phyloP scores from a whole-genome alignment of 2,113 vertebrate species.

The Rhinichthys klamathensis region DNA sequence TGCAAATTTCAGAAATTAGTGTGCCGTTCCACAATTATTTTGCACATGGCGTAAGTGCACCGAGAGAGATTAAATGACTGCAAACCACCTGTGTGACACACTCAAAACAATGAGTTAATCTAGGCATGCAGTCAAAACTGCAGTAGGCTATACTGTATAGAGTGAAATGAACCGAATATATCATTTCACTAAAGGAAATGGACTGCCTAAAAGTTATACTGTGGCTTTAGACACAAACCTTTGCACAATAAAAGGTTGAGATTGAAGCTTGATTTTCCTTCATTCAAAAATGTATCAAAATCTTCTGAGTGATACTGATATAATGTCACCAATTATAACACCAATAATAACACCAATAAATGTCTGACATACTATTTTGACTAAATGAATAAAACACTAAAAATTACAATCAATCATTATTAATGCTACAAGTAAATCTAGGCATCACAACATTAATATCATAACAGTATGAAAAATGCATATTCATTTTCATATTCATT shows the following conservation, averaged over 20 bases:
- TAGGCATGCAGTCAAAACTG: not conserved
- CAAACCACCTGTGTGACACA: constrained; percentile 28
- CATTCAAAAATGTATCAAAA: not conserved
- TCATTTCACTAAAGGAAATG: not conserved
- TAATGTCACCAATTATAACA: no score
- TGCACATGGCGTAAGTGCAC: constrained; percentile 24
- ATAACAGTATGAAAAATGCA: no score
- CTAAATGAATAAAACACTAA: not conserved
- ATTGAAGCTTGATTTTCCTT: not conserved
- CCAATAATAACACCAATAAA: not conserved
- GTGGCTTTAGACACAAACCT: not conserved
- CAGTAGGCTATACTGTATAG: not conserved
- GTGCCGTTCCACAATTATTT: constrained; percentile 43
- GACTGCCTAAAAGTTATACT: not conserved
- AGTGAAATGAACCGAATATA: not conserved
- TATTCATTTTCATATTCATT: not conserved
- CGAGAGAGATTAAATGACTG: constrained; percentile 45
- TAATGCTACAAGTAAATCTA: not conserved
- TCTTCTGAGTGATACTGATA: not conserved
- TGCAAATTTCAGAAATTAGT: constrained; percentile 55
- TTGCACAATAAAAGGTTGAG: not conserved
- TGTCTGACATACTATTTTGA: not conserved
- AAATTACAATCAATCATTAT: not conserved
- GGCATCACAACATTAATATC: not conserved
- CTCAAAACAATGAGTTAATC: constrained; percentile 6